Conservation (phyloP, 2,797 vertebrate genomes). For the Tokudaia tokunoshimensis region DNA sequence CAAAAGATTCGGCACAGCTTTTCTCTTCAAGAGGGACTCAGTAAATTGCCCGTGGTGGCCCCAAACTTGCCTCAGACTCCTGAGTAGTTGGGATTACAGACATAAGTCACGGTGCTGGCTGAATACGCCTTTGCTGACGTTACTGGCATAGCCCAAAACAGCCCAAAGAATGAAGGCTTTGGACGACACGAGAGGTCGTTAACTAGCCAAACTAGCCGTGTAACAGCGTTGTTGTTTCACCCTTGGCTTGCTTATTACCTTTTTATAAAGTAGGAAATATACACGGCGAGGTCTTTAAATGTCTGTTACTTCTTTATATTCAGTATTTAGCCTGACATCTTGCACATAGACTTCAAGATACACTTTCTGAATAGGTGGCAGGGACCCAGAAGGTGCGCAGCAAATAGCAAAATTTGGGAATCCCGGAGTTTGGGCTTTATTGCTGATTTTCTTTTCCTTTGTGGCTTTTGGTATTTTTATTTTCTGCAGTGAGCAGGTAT, state of each 20-base stretch:
- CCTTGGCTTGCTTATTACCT: background rate
- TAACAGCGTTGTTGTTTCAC: background rate
- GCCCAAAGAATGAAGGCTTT: background rate
- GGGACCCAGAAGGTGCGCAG: background rate
- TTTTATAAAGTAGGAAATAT: conserved; percentile 32
- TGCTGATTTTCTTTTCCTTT: conserved; percentile 48
- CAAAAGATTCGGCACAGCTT: background rate
- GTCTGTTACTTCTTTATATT: background rate
- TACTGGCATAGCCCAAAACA: background rate
- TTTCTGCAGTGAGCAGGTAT: conserved; percentile 27
- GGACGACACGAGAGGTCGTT: background rate
- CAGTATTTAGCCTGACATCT: background rate
- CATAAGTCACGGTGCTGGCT: background rate
- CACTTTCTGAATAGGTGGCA: background rate
- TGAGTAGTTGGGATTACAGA: background rate
- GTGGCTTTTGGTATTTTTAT: conserved; percentile 1
- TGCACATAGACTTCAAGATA: conserved; percentile 39
- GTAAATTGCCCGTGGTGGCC: background rate
- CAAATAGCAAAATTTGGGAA: conserved; percentile 21
- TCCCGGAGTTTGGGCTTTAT: background rate
- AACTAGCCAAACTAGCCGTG: background rate
- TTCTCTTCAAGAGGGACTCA: background rate
- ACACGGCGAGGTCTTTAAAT: background rate
- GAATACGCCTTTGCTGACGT: background rate
- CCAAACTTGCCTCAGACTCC: background rate